These are phyloP conservation scores for Priocnemis perturbator DNA, from an alignment of 2,888 invertebrate species.

Conservation along the genomic window DNA sequence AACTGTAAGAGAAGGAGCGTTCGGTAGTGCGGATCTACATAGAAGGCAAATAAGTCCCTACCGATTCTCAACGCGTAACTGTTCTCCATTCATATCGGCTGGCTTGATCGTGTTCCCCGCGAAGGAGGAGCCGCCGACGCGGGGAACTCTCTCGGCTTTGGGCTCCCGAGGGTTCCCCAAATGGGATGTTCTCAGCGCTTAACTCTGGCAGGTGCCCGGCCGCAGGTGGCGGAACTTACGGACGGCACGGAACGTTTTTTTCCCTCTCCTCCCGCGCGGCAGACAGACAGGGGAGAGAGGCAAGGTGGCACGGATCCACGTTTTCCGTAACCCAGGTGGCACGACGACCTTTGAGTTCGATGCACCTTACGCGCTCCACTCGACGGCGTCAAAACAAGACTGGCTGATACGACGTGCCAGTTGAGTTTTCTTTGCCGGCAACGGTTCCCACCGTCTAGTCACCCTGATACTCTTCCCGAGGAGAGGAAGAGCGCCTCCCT, in stretches of 20 bases:
- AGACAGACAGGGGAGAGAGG: neutral
- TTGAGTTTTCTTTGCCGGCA: constrained; percentile 45
- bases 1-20: no score
- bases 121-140: no score
- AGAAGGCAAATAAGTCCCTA: no score
- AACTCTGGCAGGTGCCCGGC: constrained; percentile 25
- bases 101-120: no score
- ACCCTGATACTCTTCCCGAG: constrained; percentile 50
- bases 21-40: no score
- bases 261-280: neutral
- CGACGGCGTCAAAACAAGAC: constrained; percentile 71
- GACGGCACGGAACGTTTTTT: constrained; percentile 12
- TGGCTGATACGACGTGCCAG: constrained; percentile 55
- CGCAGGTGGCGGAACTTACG: constrained; percentile 29
- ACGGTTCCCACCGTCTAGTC: constrained; percentile 74
- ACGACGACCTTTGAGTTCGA: constrained; percentile 74
- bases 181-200: constrained; percentile 20
- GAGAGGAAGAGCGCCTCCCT: constrained; percentile 16
- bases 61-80: no score
- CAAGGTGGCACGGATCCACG: constrained; percentile 9
- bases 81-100: no score
- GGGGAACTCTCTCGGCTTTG: no score
- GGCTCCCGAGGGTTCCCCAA: neutral
- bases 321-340: constrained; percentile 57
- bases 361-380: constrained; percentile 62